phyloP scores from a whole-genome alignment of 64 coral and sea anemone species.

The Pocillopora damicornis region DNA sequence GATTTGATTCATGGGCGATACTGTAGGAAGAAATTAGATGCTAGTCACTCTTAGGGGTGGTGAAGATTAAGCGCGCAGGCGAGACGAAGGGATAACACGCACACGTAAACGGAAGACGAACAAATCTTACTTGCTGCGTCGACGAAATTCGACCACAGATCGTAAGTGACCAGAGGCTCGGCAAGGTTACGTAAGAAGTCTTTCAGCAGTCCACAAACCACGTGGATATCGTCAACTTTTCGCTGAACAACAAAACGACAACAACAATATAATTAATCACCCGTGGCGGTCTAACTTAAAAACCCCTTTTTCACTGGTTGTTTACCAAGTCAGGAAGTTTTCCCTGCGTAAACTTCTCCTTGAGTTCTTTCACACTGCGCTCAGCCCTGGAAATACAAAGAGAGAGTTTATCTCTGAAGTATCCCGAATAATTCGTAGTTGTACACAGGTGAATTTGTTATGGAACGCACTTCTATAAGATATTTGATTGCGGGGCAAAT shows the following conservation, averaged over 20 bases:
- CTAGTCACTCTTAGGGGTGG: too few relatives aligned
- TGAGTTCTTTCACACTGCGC: conserved; percentile 67
- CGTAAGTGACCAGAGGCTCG: conserved; percentile 88
- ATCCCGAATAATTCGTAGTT: not conserved
- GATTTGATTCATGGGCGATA: too few relatives aligned
- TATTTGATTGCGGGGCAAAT: too few relatives aligned
- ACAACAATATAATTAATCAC: not conserved
- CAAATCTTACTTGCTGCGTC: conserved; percentile 80
- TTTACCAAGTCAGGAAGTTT: conserved; percentile 83
- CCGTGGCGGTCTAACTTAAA: not conserved
- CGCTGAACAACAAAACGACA: conserved; percentile 30
- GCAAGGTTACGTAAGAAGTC: conserved; percentile 84
- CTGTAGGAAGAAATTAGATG: too few relatives aligned
- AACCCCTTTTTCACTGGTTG: not conserved
- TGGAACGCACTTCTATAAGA: too few relatives aligned
- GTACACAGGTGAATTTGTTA: too few relatives aligned
- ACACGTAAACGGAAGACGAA: too few relatives aligned
- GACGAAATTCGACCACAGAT: conserved; percentile 66
- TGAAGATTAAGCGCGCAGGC: too few relatives aligned
- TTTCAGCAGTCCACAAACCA: conserved; percentile 92
- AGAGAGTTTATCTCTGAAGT: not conserved
- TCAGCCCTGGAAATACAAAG: conserved; percentile 63
- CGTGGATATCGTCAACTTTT: conserved; percentile 78
- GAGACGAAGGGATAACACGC: too few relatives aligned
- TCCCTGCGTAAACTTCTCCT: conserved; percentile 85